Evolutionary conservation across 35 echinoderm and acorn worm species (phyloP).

Genomic region (Apostichopus californicus): DNA sequence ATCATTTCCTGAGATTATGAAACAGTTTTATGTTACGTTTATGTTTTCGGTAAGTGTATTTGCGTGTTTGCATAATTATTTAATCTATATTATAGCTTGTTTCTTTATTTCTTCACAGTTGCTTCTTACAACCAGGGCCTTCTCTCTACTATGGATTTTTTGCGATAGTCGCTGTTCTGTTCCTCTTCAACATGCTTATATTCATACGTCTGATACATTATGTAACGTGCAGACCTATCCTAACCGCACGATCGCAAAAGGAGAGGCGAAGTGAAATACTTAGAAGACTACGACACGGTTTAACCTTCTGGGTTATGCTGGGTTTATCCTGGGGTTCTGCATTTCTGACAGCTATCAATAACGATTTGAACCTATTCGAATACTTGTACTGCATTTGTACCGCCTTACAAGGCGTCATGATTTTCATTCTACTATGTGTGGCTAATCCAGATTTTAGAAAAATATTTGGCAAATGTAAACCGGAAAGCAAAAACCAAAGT

Average conservation of each 20-base stretch:
- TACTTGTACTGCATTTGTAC: background rate
- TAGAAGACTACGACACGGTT: background rate
- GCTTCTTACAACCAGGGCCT: background rate
- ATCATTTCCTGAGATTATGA: no score
- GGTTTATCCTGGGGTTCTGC: slow-evolving; percentile 1
- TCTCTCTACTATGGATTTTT: background rate
- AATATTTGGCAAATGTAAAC: background rate
- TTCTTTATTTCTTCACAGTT: background rate
- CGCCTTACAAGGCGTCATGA: background rate
- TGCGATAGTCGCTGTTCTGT: background rate
- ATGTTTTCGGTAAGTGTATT: no score
- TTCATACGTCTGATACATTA: background rate
- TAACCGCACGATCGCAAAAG: background rate
- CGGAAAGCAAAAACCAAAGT: background rate
- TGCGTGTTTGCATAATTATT: no score
- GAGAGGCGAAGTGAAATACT: background rate
- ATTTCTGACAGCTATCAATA: background rate
- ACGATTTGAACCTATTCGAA: background rate
- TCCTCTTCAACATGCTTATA: background rate
- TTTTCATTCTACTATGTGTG: background rate
- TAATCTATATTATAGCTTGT: background rate
- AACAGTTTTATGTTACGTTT: no score
- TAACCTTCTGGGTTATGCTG: background rate
- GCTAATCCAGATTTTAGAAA: background rate
- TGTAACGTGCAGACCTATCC: background rate